Evolutionary conservation across 2,888 invertebrate genomes (phyloP).

Genomic region (Chymomyza amoena): DNA sequence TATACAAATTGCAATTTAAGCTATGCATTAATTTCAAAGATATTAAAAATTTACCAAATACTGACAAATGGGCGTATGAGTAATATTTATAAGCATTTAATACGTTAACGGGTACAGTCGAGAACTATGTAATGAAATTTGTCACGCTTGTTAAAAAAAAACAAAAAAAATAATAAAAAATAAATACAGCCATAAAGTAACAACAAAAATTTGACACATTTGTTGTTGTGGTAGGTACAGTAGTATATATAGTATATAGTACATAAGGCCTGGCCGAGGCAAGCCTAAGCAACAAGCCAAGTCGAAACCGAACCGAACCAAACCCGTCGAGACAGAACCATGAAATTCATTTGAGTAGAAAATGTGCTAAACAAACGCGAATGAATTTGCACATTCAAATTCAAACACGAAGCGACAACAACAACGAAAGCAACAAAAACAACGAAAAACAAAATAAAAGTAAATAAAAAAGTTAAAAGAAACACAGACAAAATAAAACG

Average conservation of each 20-base stretch:
- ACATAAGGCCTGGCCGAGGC: too few relatives aligned
- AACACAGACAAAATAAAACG: not conserved
- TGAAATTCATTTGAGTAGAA: slow-evolving; percentile 52
- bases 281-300: slow-evolving; percentile 8
- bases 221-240: slow-evolving; percentile 13
- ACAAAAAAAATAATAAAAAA: not conserved
- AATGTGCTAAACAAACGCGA: slow-evolving; percentile 67
- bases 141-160: slow-evolving; percentile 34
- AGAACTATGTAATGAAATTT: slow-evolving; percentile 33
- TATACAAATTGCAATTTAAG: slow-evolving; percentile 46
- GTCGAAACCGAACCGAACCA: not conserved
- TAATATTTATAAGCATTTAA: slow-evolving; percentile 15
- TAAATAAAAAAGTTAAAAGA: slow-evolving; percentile 6
- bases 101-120: not conserved
- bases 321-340: not conserved
- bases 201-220: slow-evolving; percentile 54
- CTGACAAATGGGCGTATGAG: slow-evolving; percentile 40
- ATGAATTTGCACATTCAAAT: slow-evolving; percentile 67
- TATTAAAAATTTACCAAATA: slow-evolving; percentile 20
- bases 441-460: slow-evolving; percentile 10
- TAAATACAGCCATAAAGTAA: not conserved
- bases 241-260: too few relatives aligned
- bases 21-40: slow-evolving; percentile 16
- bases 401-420: slow-evolving; percentile 54
- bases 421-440: slow-evolving; percentile 30